A percentile compares a stretch with the other conserved stretches of the same genome.
Conservation (phyloP, 2,888 invertebrate species). For the Pasiphila rectangulata region DNA sequence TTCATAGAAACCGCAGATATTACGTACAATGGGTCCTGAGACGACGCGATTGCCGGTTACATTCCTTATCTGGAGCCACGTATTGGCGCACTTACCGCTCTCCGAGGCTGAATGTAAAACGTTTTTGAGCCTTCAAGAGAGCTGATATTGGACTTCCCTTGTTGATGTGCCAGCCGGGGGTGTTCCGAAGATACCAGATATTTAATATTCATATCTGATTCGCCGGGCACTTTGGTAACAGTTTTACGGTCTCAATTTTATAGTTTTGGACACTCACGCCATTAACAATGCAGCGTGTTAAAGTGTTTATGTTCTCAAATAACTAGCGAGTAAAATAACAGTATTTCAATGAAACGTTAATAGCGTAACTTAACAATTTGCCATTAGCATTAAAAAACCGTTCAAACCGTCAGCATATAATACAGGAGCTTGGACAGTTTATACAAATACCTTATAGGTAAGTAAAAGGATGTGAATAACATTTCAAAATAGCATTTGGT, state of each 20-base stretch:
- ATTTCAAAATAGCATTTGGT: slow-evolving; percentile 29
- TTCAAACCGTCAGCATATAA: too few relatives aligned
- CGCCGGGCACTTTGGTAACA: slow-evolving; percentile 28
- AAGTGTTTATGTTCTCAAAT: too few relatives aligned
- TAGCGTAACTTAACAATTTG: too few relatives aligned
- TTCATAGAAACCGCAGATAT: slow-evolving; percentile 51
- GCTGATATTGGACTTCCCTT: slow-evolving; percentile 58
- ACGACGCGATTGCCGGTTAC: slow-evolving; percentile 54
- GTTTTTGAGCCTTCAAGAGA: slow-evolving; percentile 58
- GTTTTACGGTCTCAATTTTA: slow-evolving; percentile 24
- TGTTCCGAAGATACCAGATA: slow-evolving; percentile 43
- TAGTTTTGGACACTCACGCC: too few relatives aligned
- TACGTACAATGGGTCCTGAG: slow-evolving; percentile 49
- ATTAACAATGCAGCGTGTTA: too few relatives aligned
- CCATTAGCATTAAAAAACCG: too few relatives aligned
- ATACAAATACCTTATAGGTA: too few relatives aligned
- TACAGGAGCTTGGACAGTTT: too few relatives aligned
- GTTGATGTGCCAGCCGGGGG: slow-evolving; percentile 47
- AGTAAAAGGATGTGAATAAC: slow-evolving; percentile 26
- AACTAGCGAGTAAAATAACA: too few relatives aligned
- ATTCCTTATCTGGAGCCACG: slow-evolving; percentile 61
- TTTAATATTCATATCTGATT: slow-evolving; percentile 54
- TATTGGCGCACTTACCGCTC: slow-evolving; percentile 60
- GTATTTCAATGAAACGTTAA: too few relatives aligned
- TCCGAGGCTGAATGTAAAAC: slow-evolving; percentile 55